Conservation (phyloP, 2,888 invertebrate genomes). For the Caenorhabditis sp. region DNA sequence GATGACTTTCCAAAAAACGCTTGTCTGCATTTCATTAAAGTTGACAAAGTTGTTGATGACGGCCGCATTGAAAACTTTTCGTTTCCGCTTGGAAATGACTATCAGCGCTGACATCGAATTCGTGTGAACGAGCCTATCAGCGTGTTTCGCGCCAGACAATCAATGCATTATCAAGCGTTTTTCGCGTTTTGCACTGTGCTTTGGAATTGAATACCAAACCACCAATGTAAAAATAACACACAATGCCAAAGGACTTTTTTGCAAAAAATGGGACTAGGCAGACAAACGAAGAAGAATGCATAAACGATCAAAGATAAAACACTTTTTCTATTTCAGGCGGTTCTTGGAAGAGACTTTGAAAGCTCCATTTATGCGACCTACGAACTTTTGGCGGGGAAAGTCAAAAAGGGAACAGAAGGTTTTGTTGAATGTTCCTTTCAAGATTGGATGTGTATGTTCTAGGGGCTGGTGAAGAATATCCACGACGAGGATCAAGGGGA, state of each 20-base stretch:
- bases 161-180: constrained; percentile 5
- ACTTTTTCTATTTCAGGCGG: constrained; percentile 63
- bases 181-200: constrained; percentile 10
- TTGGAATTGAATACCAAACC: constrained; percentile 18
- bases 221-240: background rate
- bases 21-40: no score
- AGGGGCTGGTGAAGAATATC: constrained; percentile 38
- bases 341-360: constrained; percentile 71
- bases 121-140: constrained; percentile 20
- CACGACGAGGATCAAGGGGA: constrained; percentile 63
- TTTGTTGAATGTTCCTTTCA: no score
- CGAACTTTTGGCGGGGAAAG: constrained; percentile 71
- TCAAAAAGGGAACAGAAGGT: constrained; percentile 52
- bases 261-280: constrained; percentile 6
- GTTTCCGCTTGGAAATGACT: no score
- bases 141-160: constrained; percentile 18
- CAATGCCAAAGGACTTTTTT: background rate
- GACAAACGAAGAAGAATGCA: constrained; percentile 15
- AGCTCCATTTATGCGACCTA: constrained; percentile 74
- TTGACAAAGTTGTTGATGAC: no score
- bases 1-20: no score
- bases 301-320: constrained; percentile 19
- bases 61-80: no score
- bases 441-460: background rate
- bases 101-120: no score